Evolutionary conservation across 2,113 vertebrate species (phyloP).

Genomic region (Sylvietta virens): DNA sequence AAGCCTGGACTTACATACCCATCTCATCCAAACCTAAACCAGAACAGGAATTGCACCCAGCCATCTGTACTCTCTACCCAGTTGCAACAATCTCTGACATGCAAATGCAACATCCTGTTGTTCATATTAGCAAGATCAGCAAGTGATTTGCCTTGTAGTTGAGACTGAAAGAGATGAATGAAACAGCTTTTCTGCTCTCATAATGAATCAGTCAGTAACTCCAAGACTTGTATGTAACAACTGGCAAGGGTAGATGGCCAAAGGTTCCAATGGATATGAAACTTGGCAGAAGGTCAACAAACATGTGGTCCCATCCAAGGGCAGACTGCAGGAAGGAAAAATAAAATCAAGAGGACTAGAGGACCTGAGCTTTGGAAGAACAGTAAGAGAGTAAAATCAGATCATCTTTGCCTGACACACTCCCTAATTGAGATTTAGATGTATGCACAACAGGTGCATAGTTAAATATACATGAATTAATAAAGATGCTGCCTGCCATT

Average conservation of each 20-base stretch:
- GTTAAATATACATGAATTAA: conserved; percentile 13
- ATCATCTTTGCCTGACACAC: background rate
- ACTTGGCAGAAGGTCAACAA: background rate
- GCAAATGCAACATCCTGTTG: background rate
- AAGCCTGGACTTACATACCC: background rate
- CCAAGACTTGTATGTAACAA: background rate
- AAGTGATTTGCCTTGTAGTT: background rate
- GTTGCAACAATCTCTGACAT: background rate
- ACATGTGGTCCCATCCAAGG: background rate
- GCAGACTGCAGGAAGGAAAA: background rate
- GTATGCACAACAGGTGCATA: background rate
- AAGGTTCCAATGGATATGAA: background rate
- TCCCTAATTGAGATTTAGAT: background rate
- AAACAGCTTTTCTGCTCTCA: background rate
- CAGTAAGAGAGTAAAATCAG: background rate
- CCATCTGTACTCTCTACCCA: background rate
- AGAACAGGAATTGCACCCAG: background rate
- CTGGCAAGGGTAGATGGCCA: background rate
- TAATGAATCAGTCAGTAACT: background rate
- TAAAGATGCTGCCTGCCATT: background rate
- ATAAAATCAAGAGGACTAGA: background rate
- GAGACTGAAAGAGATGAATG: background rate
- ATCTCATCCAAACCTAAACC: background rate
- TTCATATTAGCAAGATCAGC: background rate
- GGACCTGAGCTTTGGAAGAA: background rate